A percentile compares a stretch with the other conserved stretches of the same genome.
phyloP scores from a whole-genome alignment of 2,113 vertebrate species.

The Phylloscopus trochilus region DNA sequence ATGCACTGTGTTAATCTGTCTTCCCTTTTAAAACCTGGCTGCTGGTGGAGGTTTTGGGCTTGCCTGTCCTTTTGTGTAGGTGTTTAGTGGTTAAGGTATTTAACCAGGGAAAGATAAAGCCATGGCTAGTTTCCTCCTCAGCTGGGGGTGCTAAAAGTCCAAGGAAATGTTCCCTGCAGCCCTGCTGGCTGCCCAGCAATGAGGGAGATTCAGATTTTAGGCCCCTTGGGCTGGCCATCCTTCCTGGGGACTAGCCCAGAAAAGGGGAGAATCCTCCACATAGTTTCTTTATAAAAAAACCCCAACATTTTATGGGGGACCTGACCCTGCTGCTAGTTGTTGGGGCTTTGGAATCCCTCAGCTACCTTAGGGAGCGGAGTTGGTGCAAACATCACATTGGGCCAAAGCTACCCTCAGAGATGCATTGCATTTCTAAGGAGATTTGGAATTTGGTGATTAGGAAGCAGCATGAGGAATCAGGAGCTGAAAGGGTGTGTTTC shows the following conservation, averaged over 20 bases:
- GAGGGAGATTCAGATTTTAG: not conserved
- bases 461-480: not conserved
- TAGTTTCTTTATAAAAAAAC: not conserved
- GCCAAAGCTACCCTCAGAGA: not conserved
- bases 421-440: not conserved
- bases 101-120: not conserved
- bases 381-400: not conserved
- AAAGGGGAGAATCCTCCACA: not conserved
- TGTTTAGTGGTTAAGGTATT: not conserved
- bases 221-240: not conserved
- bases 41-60: not conserved
- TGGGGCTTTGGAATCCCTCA: not conserved
- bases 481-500: not conserved
- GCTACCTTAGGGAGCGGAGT: not conserved
- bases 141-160: not conserved
- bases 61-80: not conserved
- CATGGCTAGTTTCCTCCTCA: not conserved
- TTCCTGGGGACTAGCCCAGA: not conserved
- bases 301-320: not conserved
- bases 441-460: not conserved
- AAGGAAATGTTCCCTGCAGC: not conserved
- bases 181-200: not conserved
- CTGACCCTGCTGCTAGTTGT: not conserved
- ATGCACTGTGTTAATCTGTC: slow-evolving; percentile 19
- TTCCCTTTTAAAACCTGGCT: slow-evolving; percentile 15